phyloP scores from a whole-genome alignment of 2,888 invertebrate species.

The Philopedon plagiatum region DNA sequence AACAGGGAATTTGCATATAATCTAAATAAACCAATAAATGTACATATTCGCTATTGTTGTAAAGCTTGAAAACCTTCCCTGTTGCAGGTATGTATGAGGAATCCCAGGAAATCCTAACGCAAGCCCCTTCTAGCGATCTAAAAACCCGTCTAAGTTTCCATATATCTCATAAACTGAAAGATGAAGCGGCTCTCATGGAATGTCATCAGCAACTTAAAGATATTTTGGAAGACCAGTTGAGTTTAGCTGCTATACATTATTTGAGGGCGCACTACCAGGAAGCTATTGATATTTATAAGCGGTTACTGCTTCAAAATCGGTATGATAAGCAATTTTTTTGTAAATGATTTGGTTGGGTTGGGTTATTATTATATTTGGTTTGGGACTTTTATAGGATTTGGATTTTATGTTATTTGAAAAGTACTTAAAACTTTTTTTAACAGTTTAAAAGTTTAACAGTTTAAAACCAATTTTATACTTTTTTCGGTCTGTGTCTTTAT shows the following conservation, averaged over 20 bases:
- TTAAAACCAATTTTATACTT: too few relatives aligned
- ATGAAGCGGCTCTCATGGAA: slow-evolving; percentile 87
- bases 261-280: slow-evolving; percentile 97
- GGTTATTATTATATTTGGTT: too few relatives aligned
- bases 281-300: slow-evolving; percentile 98
- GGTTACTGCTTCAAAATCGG: slow-evolving; percentile 92
- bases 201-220: slow-evolving; percentile 90
- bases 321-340: slow-evolving; percentile 64
- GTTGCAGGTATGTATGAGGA: slow-evolving; percentile 80
- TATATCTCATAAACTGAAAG: slow-evolving; percentile 91
- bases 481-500: too few relatives aligned
- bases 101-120: slow-evolving; percentile 75
- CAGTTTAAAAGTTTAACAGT: too few relatives aligned
- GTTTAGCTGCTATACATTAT: slow-evolving; percentile 96
- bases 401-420: too few relatives aligned
- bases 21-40: too few relatives aligned
- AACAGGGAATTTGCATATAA: too few relatives aligned
- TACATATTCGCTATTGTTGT: too few relatives aligned
- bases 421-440: too few relatives aligned
- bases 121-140: slow-evolving; percentile 76
- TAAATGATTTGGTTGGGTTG: too few relatives aligned
- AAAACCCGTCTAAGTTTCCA: slow-evolving; percentile 89
- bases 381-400: too few relatives aligned
- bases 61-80: not conserved
- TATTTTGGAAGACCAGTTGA: slow-evolving; percentile 94